Conservation (phyloP, 2,113 vertebrate genomes). For the Engystomops pustulosus region DNA sequence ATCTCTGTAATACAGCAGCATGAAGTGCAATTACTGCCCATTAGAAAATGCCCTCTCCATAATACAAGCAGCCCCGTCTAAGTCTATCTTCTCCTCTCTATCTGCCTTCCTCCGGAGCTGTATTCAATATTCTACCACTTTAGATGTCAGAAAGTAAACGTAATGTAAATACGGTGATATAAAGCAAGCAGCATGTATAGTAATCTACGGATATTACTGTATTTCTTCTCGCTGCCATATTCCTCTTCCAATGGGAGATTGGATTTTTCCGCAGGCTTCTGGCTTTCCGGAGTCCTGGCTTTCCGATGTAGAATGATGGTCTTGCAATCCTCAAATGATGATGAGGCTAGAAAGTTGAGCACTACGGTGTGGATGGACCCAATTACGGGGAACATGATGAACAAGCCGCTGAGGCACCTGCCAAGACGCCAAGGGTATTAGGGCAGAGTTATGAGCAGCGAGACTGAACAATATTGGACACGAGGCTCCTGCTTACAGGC, state of each 20-base stretch:
- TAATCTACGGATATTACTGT: constrained; percentile 24
- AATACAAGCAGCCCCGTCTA: too few relatives aligned
- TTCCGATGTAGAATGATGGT: constrained; percentile 47
- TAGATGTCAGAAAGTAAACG: background rate
- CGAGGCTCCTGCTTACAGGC: constrained; percentile 75
- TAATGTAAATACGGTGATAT: background rate
- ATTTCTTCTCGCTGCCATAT: background rate
- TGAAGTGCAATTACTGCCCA: too few relatives aligned
- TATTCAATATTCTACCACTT: background rate
- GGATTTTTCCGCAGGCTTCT: constrained; percentile 26
- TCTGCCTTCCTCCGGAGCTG: background rate
- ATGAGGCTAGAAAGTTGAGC: constrained; percentile 52
- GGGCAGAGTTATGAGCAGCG: background rate
- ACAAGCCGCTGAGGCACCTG: constrained; percentile 75
- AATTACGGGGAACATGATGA: constrained; percentile 74
- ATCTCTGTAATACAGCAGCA: too few relatives aligned
- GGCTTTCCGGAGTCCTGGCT: background rate
- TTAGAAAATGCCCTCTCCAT: too few relatives aligned
- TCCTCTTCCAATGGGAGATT: background rate
- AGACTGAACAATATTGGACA: background rate
- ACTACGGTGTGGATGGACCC: constrained; percentile 71
- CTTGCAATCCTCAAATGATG: background rate
- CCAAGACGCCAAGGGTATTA: constrained; percentile 42
- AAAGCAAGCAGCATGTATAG: background rate
- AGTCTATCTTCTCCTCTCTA: background rate